Evolutionary conservation across 2,888 invertebrate genomes (phyloP), one percentile per base, ranked within the genome.

Genomic region (Oithona nana): DNA sequence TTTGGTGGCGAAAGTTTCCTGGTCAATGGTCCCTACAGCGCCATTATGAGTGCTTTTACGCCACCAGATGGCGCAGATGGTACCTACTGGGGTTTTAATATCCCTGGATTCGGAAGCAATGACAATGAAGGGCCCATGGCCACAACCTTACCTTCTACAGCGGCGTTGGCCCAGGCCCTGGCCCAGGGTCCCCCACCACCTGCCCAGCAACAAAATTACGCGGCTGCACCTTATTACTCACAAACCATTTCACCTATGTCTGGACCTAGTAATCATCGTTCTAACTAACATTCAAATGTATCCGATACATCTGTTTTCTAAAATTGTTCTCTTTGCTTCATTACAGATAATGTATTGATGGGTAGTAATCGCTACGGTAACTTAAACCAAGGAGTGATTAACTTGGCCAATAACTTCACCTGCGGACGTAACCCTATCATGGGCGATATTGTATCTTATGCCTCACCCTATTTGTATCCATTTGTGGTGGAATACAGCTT

Each of bases 401-500:
- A 54, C 26, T 24, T 59, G n/a, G 59, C 59, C 20, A 48, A 65
- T 28, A 70, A 71, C 66, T 67, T 68, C 61, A 69, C 69, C n/a
- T 90, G 89, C 71, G 87, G 84, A 64, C 80, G 87, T 48, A 81
- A 83, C 65, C 86, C 87, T 71, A 88, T 88, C 69, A 90, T 92
- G 89, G 90, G 90, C 54, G 86, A 83, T 57, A 90, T 92, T 68
- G 89, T 92, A 8, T 82, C 86, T 69, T 90, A 90, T 71, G 86
- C 93, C 0, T 88, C 93, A 11, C 94, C 94, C 0, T 94, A 90
- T 73, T 78, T 94, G 59, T 95, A 88, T 75, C 94, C 94, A 0
- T 93, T 93, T 75, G 90, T 92, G 70, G 88, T 94, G 70, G 89
- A 94, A 73, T 94, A 94, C 75, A 90, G 92, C 66, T 77, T 94